phyloP scores from a whole-genome alignment of 2,797 vertebrate genomes.

The Tapirus indicus region DNA sequence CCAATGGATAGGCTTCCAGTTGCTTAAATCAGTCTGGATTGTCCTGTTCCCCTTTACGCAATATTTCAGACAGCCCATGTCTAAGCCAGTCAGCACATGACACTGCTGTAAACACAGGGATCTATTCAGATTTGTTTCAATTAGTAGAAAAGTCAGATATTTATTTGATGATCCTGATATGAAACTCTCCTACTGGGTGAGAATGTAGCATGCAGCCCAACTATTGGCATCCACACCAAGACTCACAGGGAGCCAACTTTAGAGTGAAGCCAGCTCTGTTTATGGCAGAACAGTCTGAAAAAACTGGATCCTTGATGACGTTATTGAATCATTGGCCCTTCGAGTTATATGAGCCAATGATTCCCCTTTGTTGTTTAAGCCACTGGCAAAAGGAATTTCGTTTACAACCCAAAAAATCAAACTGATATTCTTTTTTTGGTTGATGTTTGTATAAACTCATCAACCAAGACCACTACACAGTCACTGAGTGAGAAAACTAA shows the following conservation, averaged over 20 bases:
- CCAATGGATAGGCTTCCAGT: background rate
- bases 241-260: background rate
- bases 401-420: background rate
- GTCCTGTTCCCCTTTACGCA: background rate
- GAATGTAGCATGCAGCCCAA: background rate
- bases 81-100: background rate
- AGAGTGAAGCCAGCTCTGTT: background rate
- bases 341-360: background rate
- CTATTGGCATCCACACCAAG: background rate
- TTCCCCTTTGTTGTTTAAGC: background rate
- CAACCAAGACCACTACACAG: background rate
- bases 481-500: background rate
- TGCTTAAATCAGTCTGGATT: background rate
- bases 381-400: background rate
- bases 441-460: background rate
- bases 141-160: background rate
- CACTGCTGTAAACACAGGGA: background rate
- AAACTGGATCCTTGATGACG: background rate
- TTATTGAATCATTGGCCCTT: background rate
- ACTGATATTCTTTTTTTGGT: background rate
- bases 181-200: background rate
- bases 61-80: background rate
- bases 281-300: background rate
- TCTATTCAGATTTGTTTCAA: background rate
- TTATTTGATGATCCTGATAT: background rate